Percentiles rank a stretch among this genome's conserved stretches.
Evolutionary conservation across 2,888 invertebrate species (phyloP).

Genomic region (Coronaproctus castanopsis): DNA sequence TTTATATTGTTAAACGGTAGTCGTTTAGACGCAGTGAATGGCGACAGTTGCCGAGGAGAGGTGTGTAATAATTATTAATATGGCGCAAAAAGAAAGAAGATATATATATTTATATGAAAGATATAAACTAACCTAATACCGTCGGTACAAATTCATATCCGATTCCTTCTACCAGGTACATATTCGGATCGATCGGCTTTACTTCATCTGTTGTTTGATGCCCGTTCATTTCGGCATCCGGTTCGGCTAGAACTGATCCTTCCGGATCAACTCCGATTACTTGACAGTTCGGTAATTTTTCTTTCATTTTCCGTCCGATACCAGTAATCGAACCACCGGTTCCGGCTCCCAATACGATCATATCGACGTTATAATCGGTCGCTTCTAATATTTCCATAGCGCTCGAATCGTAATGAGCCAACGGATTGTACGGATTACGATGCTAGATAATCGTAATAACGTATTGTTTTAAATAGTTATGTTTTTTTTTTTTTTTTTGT

Average conservation of each 20-base stretch:
- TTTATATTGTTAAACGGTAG: no score
- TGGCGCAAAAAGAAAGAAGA: no score
- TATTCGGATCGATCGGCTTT: constrained; percentile 45
- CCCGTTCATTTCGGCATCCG: no score
- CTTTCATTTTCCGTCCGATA: constrained; percentile 75
- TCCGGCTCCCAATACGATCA: constrained; percentile 69
- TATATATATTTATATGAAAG: no score
- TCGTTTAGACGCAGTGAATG: no score
- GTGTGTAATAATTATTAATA: no score
- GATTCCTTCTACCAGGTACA: constrained; percentile 80
- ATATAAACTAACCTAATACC: constrained; percentile 49
- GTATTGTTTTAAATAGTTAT: no score
- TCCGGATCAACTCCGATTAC: constrained; percentile 79
- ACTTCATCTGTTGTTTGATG: no score
- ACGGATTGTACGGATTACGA: constrained; percentile 79
- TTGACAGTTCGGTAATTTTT: constrained; percentile 46
- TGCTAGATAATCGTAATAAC: no score
- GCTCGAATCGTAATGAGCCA: constrained; percentile 94
- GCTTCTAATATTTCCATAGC: constrained; percentile 80
- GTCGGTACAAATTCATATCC: constrained; percentile 95
- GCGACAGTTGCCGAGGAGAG: no score
- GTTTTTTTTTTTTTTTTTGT: no score
- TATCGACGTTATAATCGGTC: constrained; percentile 62
- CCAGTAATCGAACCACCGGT: constrained; percentile 92
- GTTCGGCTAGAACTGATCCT: constrained; percentile 75